phyloP scores from a whole-genome alignment of 2,888 invertebrate species.

The Steinernema hermaphroditum region DNA sequence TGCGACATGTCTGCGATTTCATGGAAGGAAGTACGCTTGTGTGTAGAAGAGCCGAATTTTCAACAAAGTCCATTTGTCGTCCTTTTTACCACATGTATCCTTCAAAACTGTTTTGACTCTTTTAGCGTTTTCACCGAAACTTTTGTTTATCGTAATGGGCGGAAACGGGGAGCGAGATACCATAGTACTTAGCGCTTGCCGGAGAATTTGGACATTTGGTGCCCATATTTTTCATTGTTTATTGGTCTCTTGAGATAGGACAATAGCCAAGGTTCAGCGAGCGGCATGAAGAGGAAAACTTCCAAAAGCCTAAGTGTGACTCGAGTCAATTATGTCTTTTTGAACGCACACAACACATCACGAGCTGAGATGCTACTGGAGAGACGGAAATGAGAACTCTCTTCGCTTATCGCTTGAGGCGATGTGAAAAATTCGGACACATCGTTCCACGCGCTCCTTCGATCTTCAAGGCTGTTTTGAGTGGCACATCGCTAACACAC shows the following conservation, averaged over 20 bases:
- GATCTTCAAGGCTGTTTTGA: constrained; percentile 27
- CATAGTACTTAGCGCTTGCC: not conserved
- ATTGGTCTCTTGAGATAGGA: constrained; percentile 20
- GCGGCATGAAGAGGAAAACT: not conserved
- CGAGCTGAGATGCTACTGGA: not conserved
- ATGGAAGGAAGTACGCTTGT: not conserved
- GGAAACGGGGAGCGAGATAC: not conserved
- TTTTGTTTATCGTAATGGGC: constrained; percentile 11
- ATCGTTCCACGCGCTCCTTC: not conserved
- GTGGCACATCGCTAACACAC: not conserved
- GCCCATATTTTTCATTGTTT: constrained; percentile 9
- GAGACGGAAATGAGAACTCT: constrained; percentile 13
- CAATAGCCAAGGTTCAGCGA: not conserved
- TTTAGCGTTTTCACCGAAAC: not conserved
- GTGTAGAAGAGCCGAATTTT: not conserved
- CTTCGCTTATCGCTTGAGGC: constrained; percentile 23
- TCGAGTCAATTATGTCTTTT: constrained; percentile 30
- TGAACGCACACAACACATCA: constrained; percentile 2
- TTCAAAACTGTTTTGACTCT: not conserved
- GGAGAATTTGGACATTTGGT: constrained; percentile 1
- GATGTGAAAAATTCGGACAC: not conserved
- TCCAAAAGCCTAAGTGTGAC: constrained; percentile 20
- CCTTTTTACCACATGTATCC: no score
- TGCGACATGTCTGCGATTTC: not conserved
- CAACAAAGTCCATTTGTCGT: no score